Percentiles rank a stretch among this genome's conserved stretches.
phyloP scores from a whole-genome alignment of 2,113 vertebrate genomes.

The Synodontis membranacea region DNA sequence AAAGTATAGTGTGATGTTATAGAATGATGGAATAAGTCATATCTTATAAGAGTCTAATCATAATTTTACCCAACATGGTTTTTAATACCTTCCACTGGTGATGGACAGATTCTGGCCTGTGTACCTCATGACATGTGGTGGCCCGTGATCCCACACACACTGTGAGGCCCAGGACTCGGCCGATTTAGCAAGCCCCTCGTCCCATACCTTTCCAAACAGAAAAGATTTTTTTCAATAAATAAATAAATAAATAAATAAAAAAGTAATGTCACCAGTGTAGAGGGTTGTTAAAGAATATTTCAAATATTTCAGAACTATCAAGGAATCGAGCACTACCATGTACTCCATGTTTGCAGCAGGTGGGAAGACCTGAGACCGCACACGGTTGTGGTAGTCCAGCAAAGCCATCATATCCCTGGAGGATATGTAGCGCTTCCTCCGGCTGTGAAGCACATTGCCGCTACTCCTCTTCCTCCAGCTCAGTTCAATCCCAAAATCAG shows the following conservation, averaged over 20 bases:
- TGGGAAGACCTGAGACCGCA: constrained; percentile 81
- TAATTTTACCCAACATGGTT: not conserved
- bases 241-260: no score
- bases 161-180: constrained; percentile 82
- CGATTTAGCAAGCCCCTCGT: constrained; percentile 79
- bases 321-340: constrained; percentile 75
- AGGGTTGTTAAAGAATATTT: not conserved
- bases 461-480: constrained; percentile 11
- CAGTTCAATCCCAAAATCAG: not conserved
- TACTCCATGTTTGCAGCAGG: constrained; percentile 88
- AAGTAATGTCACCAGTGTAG: not conserved
- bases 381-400: constrained; percentile 85
- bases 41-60: not conserved
- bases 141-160: constrained; percentile 86
- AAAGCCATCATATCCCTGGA: constrained; percentile 72
- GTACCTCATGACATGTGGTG: constrained; percentile 77
- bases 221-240: not conserved
- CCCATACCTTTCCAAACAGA: constrained; percentile 78
- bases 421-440: constrained; percentile 74
- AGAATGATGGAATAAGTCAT: not conserved
- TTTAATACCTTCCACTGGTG: constrained; percentile 78
- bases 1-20: not conserved
- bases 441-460: constrained; percentile 57
- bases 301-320: not conserved
- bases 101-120: constrained; percentile 89